Conservation (phyloP, 64 coral and sea anemone genomes). For the Montipora capricornis region DNA sequence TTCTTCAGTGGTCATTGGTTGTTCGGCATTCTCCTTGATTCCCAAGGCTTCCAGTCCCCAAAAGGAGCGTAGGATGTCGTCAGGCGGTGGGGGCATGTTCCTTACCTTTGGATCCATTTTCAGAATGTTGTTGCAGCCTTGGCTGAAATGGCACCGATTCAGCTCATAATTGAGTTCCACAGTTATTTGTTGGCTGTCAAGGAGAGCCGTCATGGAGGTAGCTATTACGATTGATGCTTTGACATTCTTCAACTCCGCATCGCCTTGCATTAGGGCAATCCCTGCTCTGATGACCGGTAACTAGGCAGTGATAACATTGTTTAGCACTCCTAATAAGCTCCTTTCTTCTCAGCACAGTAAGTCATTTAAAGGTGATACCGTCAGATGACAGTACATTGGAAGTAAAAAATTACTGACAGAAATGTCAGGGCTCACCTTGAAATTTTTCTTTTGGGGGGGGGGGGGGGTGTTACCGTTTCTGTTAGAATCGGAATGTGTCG, state of each 20-base stretch:
- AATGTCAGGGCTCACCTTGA: too few species aligned
- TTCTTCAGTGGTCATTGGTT: constrained; percentile 21
- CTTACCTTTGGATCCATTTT: too few species aligned
- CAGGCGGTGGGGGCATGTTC: background rate
- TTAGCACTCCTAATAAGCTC: constrained; percentile 21
- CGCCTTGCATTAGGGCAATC: constrained; percentile 2
- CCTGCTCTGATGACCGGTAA: background rate
- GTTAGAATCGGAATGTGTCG: too few species aligned
- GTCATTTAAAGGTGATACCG: background rate
- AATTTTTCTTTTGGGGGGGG: too few species aligned
- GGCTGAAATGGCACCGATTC: background rate
- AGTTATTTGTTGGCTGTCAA: too few species aligned
- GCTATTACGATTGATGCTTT: background rate
- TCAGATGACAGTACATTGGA: too few species aligned
- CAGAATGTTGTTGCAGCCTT: background rate
- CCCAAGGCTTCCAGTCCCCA: constrained; percentile 41
- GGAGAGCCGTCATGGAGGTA: background rate
- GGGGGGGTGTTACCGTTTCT: too few species aligned
- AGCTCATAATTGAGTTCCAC: too few species aligned
- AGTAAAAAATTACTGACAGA: too few species aligned
- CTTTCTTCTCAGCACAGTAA: constrained; percentile 22
- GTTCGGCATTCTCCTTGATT: constrained; percentile 16
- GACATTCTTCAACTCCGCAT: background rate
- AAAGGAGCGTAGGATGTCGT: background rate
- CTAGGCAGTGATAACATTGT: constrained; percentile 30